Percentiles rank a stretch among this genome's conserved stretches.
Evolutionary conservation across 1,140 invertebrate species (phyloP).

Genomic region (Drosophila bipectinata): DNA sequence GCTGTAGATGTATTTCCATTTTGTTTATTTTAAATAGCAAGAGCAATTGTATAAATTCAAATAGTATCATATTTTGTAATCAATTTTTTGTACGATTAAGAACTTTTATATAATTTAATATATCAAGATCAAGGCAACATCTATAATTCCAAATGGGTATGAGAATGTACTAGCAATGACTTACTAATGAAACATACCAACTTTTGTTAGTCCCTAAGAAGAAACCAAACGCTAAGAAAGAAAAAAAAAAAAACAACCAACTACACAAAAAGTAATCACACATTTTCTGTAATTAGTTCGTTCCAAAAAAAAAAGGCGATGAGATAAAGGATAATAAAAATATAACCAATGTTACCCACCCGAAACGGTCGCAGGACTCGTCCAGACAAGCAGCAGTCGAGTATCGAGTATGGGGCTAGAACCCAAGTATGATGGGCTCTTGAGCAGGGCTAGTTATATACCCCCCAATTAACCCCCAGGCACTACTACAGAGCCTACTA

Average conservation of each 20-base stretch:
- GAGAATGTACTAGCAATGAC: conserved; percentile 28
- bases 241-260: conserved; percentile 16
- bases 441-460: conserved; percentile 34
- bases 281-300: conserved; percentile 63
- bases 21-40: conserved; percentile 24
- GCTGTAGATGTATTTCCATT: conserved; percentile 50
- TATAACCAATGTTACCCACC: conserved; percentile 68
- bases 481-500: conserved; percentile 50
- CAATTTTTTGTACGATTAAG: conserved; percentile 61
- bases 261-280: conserved; percentile 16
- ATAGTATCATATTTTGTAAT: conserved; percentile 73
- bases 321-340: conserved; percentile 55
- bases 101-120: conserved; percentile 52
- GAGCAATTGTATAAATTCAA: conserved; percentile 51
- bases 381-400: conserved; percentile 8
- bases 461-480: conserved; percentile 31
- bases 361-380: conserved; percentile 47
- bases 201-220: conserved; percentile 69
- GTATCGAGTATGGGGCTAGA: neutral
- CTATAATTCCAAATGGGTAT: conserved; percentile 20
- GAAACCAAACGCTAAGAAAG: conserved; percentile 52
- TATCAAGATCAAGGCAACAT: conserved; percentile 33
- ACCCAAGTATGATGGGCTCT: conserved; percentile 3
- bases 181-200: conserved; percentile 45
- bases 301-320: conserved; percentile 44